Base-by-base conservation (phyloP, 2,888 invertebrate genomes). In the Nomada flava region DNA sequence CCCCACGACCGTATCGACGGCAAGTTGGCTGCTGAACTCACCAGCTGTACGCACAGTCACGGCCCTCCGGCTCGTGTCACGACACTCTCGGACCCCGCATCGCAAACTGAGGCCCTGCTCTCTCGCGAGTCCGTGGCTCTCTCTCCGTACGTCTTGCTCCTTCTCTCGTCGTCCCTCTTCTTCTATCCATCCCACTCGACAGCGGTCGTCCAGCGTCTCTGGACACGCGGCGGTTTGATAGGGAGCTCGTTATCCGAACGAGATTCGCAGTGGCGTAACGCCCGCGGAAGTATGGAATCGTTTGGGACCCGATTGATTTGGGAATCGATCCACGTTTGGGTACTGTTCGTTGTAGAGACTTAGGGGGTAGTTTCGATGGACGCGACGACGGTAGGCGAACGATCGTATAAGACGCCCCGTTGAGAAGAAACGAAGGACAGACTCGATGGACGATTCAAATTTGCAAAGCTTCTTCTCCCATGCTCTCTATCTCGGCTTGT, bases 21-120 rank as follows among this genome's bases (percentile, higher is more conserved):
- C 85, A 86, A 71, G 87, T 79, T 75, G 76, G 84, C 81, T 69
- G 79, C 70, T 85, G 82, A 84, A 80, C 77, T 86, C 88, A 86
- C 86, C 86, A 52, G 85, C 89, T 89, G 88, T 89, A 90, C 87
- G 88, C 89, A 91, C 91, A 90, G 90, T 87, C 90, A 88, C 89
- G 88, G 89, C 90, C 90, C 89, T 88, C 20, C 82, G 84, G 82
- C 86, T 88, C 89, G 86, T 89, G 88, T 86, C 89, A 87, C 89
- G 89, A 92, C 90, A 90, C 92, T 90, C 90, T 85, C 88, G 87
- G 91, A 90, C 91, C 91, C 91, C 92, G 89, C 92, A 92, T 92
- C 87, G 89, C 92, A 88, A 87, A 93, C 93, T 93, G 92, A 91
- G 87, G 84, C 87, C 87, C 88, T 73, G 62, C 62, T 55, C 44